Base-by-base conservation (phyloP, 2,113 vertebrate genomes). In the Condylura cristata region DNA sequence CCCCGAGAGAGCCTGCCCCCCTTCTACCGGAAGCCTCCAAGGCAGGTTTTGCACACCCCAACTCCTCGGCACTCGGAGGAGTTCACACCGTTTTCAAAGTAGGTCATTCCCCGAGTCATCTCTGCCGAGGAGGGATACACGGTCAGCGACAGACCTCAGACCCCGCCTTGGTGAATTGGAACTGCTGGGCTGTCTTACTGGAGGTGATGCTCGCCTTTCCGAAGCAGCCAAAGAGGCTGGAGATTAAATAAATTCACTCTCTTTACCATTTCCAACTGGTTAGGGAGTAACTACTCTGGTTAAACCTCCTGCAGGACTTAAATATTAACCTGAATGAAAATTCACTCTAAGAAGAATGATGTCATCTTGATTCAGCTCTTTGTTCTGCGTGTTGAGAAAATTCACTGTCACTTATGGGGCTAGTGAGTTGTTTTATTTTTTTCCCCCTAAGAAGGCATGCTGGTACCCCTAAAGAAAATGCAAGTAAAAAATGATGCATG, bases 1-100 rank as follows among this genome's bases (percentile, higher is more conserved):
- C 84, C 71, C 0, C 28, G 70, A 80, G 80, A 68, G 93, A 94
- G 96, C 34, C 95, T 70, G 92, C 41, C 89, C 83, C 6, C 39
- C 92, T 96, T 91, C 95, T 16, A 75, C 97, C 93, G 85, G 87
- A 70, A 97, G 87, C 94, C 96, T 94, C 93, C 91, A 37, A 97
- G 90, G 96, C 34, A 63, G 75, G 93, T 96, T 81, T 95, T 97
- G 97, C 97, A 97, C 96, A 92, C 72, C 96, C 93, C 94, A 85
- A 65, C 85, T 96, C 80, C 60, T 63, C 97, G 98, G 98, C 97
- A 96, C 75, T 68, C 60, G 66, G 98, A 97, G 97, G 98, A 98
- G 96, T 98, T 98, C 97, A 97, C 97, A 98, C 97, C 97, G 39
- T 97, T 98, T 97, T 98, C 97, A 97, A 98, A 98, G 98, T 98